Base-by-base conservation (phyloP, 2,888 invertebrate genomes). In the Sphecodes monilicornis region DNA sequence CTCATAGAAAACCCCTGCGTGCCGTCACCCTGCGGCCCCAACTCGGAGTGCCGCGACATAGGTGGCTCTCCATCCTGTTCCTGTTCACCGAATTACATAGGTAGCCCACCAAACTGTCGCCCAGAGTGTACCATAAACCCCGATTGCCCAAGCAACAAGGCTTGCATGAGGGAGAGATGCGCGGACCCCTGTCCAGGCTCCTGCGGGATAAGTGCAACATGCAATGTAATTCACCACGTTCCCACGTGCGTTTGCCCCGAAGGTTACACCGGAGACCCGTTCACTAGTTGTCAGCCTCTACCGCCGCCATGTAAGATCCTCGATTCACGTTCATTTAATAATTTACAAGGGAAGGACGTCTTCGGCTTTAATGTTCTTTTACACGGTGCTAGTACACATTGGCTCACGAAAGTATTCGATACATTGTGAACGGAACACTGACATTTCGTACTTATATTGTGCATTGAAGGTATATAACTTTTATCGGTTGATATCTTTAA, bases 121-220 rank as follows among this genome's bases (percentile, higher is more conserved):
- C 97, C 97, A 4, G 97, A 97, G 93, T 97, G 97, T 92, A 95
- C 96, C 26, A 96, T 97, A 43, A 97, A 97, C 93, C 95, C 97
- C 0, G 98, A 98, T 91, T 98, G 98, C 93, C 95, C 97, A 16
- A 97, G 97, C 91, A 96, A 97, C 92, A 95, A 96, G 90, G 97
- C 98, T 66, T 98, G 98, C 92, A 97, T 98, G 74, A 96, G 96
- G 89, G 96, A 97, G 92, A 97, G 96, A 93, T 98, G 98, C 93
- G 95, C 95, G 88, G 97, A 98, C 93, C 98, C 98, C 13, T 98
- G 98, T 91, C 97, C 97, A 8, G 97, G 97, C 13, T 97, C 97
- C 8, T 98, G 97, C 91, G 97, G 97, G 70, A 91, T 96, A 81
- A 95, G 96, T 90, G 96, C 97, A 77, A 95, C 96, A 89, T 96